These are phyloP conservation scores for Epizoanthus scotinus DNA, from an alignment of 92 coral and sea anemone genomes.

Conservation along the genomic window DNA sequence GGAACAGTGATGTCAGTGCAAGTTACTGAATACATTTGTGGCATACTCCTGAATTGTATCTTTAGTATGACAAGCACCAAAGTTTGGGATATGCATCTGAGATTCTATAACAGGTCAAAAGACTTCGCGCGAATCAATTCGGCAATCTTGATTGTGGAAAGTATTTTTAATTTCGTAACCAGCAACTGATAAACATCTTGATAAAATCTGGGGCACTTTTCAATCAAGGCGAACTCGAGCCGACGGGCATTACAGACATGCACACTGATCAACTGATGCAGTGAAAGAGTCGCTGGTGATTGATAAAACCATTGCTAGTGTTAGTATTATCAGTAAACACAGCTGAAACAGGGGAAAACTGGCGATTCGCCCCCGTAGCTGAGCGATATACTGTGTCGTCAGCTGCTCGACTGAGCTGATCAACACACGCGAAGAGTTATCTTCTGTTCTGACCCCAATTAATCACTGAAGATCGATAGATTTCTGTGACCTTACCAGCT, in stretches of 20 bases:
- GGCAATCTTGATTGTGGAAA: conserved; percentile 13
- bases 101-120: conserved; percentile 5
- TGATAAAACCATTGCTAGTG: conserved; percentile 6
- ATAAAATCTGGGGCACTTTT: conserved; percentile 19
- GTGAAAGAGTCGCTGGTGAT: conserved; percentile 13
- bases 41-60: too few species aligned
- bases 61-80: neutral
- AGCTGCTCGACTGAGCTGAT: neutral
- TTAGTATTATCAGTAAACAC: conserved; percentile 26
- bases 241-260: neutral
- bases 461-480: neutral
- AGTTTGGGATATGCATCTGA: neutral
- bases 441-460: conserved; percentile 15
- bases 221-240: neutral
- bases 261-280: neutral
- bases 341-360: conserved; percentile 18
- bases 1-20: too few species aligned
- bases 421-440: conserved; percentile 30
- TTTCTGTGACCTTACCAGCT: conserved; percentile 12
- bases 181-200: conserved; percentile 35
- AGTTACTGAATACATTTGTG: too few species aligned
- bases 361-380: conserved; percentile 13
- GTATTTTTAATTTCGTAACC: conserved; percentile 13
- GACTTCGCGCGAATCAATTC: neutral
- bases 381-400: conserved; percentile 7